Percentiles rank a stretch among this genome's conserved stretches.
Conservation (phyloP, 2,113 vertebrate species). For the Platichthys flesus region DNA sequence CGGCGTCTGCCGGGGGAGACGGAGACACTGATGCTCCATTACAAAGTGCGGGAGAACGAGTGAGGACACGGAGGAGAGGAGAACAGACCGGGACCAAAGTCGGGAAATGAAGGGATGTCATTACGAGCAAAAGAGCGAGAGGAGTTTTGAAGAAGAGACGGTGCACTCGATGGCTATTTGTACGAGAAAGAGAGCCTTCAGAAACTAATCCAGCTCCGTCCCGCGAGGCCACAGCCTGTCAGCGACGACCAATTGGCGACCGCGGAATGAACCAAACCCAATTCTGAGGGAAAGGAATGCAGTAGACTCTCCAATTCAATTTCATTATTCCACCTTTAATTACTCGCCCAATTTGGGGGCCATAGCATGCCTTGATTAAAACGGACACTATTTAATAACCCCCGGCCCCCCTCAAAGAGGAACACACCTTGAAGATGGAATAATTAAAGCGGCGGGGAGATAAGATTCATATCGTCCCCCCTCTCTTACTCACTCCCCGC, state of each 20-base stretch:
- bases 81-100: constrained; percentile 33
- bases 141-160: constrained; percentile 32
- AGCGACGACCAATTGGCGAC: constrained; percentile 25
- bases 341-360: constrained; percentile 75
- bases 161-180: constrained; percentile 17
- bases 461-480: constrained; percentile 80
- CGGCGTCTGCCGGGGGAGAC: constrained; percentile 70
- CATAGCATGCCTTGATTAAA: constrained; percentile 79
- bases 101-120: constrained; percentile 47
- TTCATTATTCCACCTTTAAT: constrained; percentile 80
- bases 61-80: constrained; percentile 34
- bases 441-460: constrained; percentile 81
- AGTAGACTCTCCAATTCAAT: constrained; percentile 68
- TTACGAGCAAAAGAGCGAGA: constrained; percentile 26
- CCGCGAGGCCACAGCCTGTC: constrained; percentile 24
- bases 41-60: constrained; percentile 63
- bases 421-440: constrained; percentile 80
- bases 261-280: constrained; percentile 45
- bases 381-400: constrained; percentile 82
- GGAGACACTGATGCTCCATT: constrained; percentile 67
- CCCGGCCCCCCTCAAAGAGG: constrained; percentile 48
- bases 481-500: constrained; percentile 49
- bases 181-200: constrained; percentile 32
- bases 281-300: constrained; percentile 33
- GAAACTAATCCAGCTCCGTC: constrained; percentile 46